Evolutionary conservation across 1,140 invertebrate genomes (phyloP).

Genomic region (Cyphomyrmex costatus): DNA sequence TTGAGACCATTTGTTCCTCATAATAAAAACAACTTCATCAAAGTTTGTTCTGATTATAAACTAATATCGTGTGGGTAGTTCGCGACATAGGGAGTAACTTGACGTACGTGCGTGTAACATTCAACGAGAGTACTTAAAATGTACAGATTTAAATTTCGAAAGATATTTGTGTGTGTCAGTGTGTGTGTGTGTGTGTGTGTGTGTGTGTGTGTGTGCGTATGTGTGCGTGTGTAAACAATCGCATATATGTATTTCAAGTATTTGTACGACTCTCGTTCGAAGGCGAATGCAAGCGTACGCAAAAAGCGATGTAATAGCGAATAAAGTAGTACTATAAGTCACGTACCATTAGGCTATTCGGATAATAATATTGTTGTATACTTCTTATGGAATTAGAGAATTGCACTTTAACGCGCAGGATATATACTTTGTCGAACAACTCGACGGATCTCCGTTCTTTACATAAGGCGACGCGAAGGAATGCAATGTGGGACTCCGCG

Average conservation of each 20-base stretch:
- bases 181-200: no score
- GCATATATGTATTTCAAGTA: not conserved
- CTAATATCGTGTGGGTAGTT: not conserved
- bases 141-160: not conserved
- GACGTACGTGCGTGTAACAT: not conserved
- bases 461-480: not conserved
- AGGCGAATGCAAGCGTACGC: not conserved
- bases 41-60: not conserved
- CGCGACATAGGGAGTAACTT: not conserved
- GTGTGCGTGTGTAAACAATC: no score
- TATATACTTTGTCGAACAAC: constrained; percentile 12
- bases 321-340: constrained; percentile 25
- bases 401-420: constrained; percentile 26
- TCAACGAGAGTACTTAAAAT: constrained; percentile 4
- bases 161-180: not conserved
- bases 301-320: not conserved
- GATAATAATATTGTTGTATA: constrained; percentile 57
- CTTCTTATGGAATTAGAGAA: constrained; percentile 21
- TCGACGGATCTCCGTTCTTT: constrained; percentile 13
- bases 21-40: constrained; percentile 9
- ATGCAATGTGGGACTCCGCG: not conserved
- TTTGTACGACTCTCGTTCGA: not conserved
- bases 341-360: constrained; percentile 26
- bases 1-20: constrained; percentile 5
- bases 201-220: no score